Percentiles rank a stretch among this genome's conserved stretches.
Evolutionary conservation across 2,797 vertebrate genomes (phyloP).

Genomic region (Artibeus jamaicensis): DNA sequence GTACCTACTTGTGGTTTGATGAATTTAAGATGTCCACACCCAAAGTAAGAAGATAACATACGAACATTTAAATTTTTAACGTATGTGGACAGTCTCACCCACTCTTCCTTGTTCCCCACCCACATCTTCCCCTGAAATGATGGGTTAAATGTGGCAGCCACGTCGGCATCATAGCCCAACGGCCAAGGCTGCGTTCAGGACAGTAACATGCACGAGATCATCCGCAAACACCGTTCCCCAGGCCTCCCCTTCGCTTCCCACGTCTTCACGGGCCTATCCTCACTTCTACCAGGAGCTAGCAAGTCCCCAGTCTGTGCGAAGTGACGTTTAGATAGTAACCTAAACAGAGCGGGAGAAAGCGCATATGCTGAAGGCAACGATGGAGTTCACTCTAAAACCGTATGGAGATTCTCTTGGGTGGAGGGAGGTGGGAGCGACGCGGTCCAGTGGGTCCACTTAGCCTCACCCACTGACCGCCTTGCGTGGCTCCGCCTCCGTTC

Average conservation of each 20-base stretch:
- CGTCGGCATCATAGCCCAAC: not conserved
- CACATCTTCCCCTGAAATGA: not conserved
- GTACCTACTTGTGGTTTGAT: not conserved
- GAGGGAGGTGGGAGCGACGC: not conserved
- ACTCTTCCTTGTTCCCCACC: not conserved
- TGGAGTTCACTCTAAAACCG: not conserved
- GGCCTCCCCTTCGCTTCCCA: not conserved
- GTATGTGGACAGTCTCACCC: not conserved
- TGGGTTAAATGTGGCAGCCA: not conserved
- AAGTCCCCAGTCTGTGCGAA: not conserved
- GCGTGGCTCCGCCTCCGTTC: not conserved
- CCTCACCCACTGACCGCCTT: not conserved
- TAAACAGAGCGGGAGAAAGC: not conserved
- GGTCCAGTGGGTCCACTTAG: not conserved
- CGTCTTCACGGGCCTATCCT: not conserved
- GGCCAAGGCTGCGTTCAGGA: not conserved
- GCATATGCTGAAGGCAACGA: not conserved
- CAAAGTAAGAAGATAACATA: not conserved
- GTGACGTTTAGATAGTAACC: not conserved
- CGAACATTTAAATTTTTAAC: not conserved
- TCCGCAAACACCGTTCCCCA: not conserved
- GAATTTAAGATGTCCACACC: not conserved
- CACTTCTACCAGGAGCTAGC: not conserved
- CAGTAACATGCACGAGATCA: not conserved
- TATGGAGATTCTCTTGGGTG: fast-evolving